A percentile compares a stretch with the other conserved stretches of the same genome.
phyloP scores from a whole-genome alignment of 1,140 invertebrate species.

The Drosophila littoralis region DNA sequence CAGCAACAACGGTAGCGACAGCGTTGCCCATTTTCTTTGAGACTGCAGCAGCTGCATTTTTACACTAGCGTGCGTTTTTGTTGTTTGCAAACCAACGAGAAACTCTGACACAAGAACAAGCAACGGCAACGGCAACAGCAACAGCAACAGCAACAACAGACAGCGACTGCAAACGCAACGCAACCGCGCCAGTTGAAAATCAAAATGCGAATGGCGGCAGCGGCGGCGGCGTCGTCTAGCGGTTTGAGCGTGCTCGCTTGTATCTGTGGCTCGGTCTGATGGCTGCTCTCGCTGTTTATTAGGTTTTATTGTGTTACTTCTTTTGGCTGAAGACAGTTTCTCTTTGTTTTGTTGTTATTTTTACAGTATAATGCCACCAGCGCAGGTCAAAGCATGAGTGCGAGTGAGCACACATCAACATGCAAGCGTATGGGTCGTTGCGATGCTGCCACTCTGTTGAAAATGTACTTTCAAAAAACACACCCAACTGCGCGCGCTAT shows the following conservation, averaged over 20 bases:
- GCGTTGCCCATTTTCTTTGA: slow-evolving; percentile 28
- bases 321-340: slow-evolving; percentile 17
- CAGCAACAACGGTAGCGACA: slow-evolving; percentile 24
- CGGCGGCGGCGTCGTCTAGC: no score
- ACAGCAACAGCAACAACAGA: slow-evolving; percentile 5
- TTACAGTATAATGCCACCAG: slow-evolving; percentile 38
- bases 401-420: slow-evolving; percentile 25
- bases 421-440: slow-evolving; percentile 5
- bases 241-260: slow-evolving; percentile 3
- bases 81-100: neutral
- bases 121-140: slow-evolving; percentile 2
- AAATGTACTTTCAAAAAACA: slow-evolving; percentile 4
- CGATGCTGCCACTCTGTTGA: slow-evolving; percentile 39
- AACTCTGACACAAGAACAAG: slow-evolving; percentile 9
- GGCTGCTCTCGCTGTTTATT: slow-evolving; percentile 31
- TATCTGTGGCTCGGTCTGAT: neutral
- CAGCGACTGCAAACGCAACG: slow-evolving; percentile 23
- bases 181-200: slow-evolving; percentile 59
- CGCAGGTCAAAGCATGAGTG: slow-evolving; percentile 53
- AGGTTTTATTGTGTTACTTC: slow-evolving; percentile 28
- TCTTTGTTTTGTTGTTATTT: slow-evolving; percentile 42
- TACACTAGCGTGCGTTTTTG: slow-evolving; percentile 6
- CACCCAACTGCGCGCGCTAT: neutral
- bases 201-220: slow-evolving; percentile 58
- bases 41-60: slow-evolving; percentile 36